Conservation (phyloP, 1,140 invertebrate species). For the Drosophila lacteicornis region DNA sequence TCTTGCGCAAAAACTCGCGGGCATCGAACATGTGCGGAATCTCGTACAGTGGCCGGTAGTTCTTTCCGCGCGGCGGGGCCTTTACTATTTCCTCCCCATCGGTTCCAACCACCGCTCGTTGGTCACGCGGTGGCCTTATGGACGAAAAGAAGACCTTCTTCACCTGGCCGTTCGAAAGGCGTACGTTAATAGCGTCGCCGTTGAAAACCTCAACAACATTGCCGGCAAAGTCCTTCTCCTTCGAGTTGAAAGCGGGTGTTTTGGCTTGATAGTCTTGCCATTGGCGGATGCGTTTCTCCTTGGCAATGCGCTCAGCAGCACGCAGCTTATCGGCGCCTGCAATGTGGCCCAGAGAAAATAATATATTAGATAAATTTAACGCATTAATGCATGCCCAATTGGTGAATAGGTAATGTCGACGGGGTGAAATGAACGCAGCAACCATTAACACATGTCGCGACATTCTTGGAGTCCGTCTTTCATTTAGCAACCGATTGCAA, state of each 20-base stretch:
- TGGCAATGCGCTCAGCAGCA: slow-evolving; percentile 93
- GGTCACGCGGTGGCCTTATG: slow-evolving; percentile 95
- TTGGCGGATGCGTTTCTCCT: slow-evolving; percentile 93
- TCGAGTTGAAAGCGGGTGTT: slow-evolving; percentile 89
- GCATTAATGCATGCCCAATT: not conserved
- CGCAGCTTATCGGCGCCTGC: slow-evolving; percentile 92
- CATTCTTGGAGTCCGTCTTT: slow-evolving; percentile 84
- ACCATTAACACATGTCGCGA: slow-evolving; percentile 33
- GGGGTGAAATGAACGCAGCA: slow-evolving; percentile 84
- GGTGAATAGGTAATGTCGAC: slow-evolving; percentile 48
- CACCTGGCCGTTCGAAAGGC: slow-evolving; percentile 90
- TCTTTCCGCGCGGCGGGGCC: slow-evolving; percentile 87
- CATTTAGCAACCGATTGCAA: slow-evolving; percentile 52
- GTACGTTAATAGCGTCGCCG: slow-evolving; percentile 96
- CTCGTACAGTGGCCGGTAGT: slow-evolving; percentile 96
- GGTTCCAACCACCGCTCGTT: slow-evolving; percentile 77
- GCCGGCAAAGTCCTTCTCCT: slow-evolving; percentile 94
- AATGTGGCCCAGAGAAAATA: slow-evolving; percentile 13
- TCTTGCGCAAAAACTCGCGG: slow-evolving; percentile 97
- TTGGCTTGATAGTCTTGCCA: slow-evolving; percentile 94
- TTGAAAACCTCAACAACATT: slow-evolving; percentile 97
- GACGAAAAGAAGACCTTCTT: slow-evolving; percentile 99
- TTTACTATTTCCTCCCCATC: slow-evolving; percentile 87
- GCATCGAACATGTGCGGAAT: slow-evolving; percentile 99
- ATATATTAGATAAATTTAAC: not conserved